Conservation (phyloP, 1,140 invertebrate genomes). For the Cylas formicarius region DNA sequence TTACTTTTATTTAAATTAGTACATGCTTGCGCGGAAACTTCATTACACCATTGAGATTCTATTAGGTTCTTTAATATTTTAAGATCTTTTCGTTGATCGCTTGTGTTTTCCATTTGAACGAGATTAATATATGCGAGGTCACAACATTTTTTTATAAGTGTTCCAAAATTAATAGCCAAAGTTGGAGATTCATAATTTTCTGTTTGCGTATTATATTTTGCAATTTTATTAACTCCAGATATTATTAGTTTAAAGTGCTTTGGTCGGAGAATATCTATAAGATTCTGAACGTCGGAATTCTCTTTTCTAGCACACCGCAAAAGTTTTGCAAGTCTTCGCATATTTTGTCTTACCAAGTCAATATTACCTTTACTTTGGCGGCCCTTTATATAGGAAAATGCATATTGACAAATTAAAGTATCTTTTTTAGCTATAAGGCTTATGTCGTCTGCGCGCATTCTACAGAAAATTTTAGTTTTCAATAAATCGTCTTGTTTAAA, state of each 20-base stretch:
- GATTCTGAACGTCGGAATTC: slow-evolving; percentile 20
- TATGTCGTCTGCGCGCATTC: too few relatives aligned
- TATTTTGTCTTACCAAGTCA: slow-evolving; percentile 30
- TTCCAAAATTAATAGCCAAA: slow-evolving; percentile 24
- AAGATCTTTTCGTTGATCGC: slow-evolving; percentile 24
- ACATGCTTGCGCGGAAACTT: slow-evolving; percentile 30
- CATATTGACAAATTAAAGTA: slow-evolving; percentile 33
- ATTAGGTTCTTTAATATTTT: slow-evolving; percentile 33
- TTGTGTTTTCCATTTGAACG: slow-evolving; percentile 10
- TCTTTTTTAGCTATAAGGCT: slow-evolving; percentile 31
- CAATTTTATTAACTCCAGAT: slow-evolving; percentile 17
- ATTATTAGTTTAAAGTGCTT: slow-evolving; percentile 22
- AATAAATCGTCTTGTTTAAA: slow-evolving; percentile 8
- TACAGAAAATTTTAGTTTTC: slow-evolving; percentile 17
- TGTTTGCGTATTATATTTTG: slow-evolving; percentile 19
- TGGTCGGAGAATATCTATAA: slow-evolving; percentile 26
- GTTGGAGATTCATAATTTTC: slow-evolving; percentile 16
- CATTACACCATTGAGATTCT: slow-evolving; percentile 34
- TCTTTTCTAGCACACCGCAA: slow-evolving; percentile 30
- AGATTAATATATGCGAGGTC: slow-evolving; percentile 23
- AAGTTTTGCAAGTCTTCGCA: slow-evolving; percentile 32
- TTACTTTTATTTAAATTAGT: slow-evolving; percentile 26
- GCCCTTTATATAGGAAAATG: slow-evolving; percentile 31
- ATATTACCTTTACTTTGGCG: slow-evolving; percentile 32
- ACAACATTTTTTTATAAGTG: slow-evolving; percentile 23